Evolutionary conservation across 2,797 vertebrate species (phyloP).

Genomic region (Lepus townsendii): DNA sequence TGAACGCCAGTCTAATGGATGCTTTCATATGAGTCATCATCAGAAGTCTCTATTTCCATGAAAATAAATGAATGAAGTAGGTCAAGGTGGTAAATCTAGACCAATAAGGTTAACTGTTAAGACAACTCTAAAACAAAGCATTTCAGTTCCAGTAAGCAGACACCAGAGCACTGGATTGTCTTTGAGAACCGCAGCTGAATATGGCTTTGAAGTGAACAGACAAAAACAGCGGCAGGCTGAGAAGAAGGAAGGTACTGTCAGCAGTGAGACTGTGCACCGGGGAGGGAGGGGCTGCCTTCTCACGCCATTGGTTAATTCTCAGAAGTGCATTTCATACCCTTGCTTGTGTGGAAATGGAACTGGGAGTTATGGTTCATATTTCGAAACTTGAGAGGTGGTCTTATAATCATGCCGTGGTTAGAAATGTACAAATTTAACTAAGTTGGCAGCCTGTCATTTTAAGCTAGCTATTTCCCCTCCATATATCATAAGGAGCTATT

Average conservation of each 20-base stretch:
- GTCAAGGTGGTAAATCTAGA: constrained; percentile 72
- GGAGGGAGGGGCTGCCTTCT: neutral
- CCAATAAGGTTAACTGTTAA: constrained; percentile 31
- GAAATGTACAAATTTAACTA: constrained; percentile 10
- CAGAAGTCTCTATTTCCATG: constrained; percentile 69
- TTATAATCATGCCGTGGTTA: neutral
- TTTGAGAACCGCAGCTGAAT: constrained; percentile 3
- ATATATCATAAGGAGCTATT: neutral
- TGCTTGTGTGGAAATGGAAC: constrained; percentile 1
- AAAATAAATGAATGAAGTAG: constrained; percentile 68
- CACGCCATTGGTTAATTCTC: neutral
- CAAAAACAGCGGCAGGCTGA: constrained; percentile 24
- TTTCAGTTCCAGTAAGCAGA: constrained; percentile 71
- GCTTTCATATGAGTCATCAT: constrained; percentile 55
- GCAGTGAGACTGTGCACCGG: neutral
- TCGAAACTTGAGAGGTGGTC: constrained; percentile 15
- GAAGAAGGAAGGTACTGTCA: constrained; percentile 34
- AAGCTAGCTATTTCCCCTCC: neutral
- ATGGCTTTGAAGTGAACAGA: constrained; percentile 53
- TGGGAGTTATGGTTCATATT: constrained; percentile 43
- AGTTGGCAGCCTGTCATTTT: neutral
- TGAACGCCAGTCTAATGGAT: neutral
- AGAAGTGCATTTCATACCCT: neutral
- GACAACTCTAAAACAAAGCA: constrained; percentile 55
- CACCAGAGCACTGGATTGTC: constrained; percentile 50